phyloP scores from a whole-genome alignment of 2,888 invertebrate genomes.

The Phymatocera aterrima region DNA sequence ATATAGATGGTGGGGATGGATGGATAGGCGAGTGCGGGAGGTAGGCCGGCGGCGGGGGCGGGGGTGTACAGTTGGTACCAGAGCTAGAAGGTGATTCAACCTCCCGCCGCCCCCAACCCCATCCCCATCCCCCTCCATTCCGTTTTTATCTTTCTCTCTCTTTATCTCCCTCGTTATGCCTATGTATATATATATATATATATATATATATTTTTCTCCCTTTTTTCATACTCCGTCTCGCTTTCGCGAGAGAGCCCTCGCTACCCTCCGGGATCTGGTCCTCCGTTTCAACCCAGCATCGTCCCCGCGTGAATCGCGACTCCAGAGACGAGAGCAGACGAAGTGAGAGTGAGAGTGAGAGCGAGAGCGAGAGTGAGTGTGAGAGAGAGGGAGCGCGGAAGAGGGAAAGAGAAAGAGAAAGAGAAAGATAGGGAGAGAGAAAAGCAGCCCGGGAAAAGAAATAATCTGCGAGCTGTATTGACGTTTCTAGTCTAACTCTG shows the following conservation, averaged over 20 bases:
- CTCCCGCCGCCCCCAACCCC: constrained; percentile 39
- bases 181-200: too few species aligned
- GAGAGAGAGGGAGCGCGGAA: constrained; percentile 51
- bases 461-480: constrained; percentile 75
- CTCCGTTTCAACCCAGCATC: constrained; percentile 37
- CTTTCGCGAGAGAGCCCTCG: constrained; percentile 45
- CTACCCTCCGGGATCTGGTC: constrained; percentile 18
- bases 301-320: constrained; percentile 42
- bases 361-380: constrained; percentile 52
- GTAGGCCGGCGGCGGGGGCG: neutral
- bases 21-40: constrained; percentile 58
- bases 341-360: constrained; percentile 48
- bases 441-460: constrained; percentile 73
- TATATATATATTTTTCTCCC: constrained; percentile 13
- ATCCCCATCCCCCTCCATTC: constrained; percentile 44
- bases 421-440: constrained; percentile 52
- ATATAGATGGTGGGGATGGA: constrained; percentile 56
- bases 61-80: constrained; percentile 47
- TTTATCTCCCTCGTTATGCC: constrained; percentile 34
- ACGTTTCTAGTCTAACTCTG: constrained; percentile 75
- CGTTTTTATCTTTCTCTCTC: constrained; percentile 31
- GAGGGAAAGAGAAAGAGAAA: constrained; percentile 55
- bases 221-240: constrained; percentile 20
- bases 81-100: constrained; percentile 40
- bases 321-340: constrained; percentile 51